Percentiles rank a stretch among this genome's conserved stretches.
Evolutionary conservation across 2,113 vertebrate genomes (phyloP).

Genomic region (human): GRCh38 chr13:73475001-73475500

Average conservation of each 20-base stretch:
- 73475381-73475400: not conserved
- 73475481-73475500: not conserved
- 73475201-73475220: not conserved
- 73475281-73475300: not conserved
- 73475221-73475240: not conserved
- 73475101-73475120: not conserved
- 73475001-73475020: not conserved
- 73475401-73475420: not conserved
- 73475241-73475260: not conserved
- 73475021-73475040: not conserved
- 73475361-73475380: not conserved
- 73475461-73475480: not conserved
- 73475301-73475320: not conserved
- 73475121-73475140: too few relatives aligned
- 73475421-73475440: not conserved
- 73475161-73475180: not conserved
- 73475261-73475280: not conserved
- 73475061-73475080: not conserved
- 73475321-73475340: not conserved
- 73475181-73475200: not conserved
- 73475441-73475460: not conserved
- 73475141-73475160: not conserved
- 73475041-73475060: not conserved
- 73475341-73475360: not conserved
- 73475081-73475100: not conserved